A percentile compares a stretch with the other conserved stretches of the same genome.
These are phyloP conservation scores for Myripristis jacobus DNA, from an alignment of 2,797 vertebrate species.

Conservation along the genomic window DNA sequence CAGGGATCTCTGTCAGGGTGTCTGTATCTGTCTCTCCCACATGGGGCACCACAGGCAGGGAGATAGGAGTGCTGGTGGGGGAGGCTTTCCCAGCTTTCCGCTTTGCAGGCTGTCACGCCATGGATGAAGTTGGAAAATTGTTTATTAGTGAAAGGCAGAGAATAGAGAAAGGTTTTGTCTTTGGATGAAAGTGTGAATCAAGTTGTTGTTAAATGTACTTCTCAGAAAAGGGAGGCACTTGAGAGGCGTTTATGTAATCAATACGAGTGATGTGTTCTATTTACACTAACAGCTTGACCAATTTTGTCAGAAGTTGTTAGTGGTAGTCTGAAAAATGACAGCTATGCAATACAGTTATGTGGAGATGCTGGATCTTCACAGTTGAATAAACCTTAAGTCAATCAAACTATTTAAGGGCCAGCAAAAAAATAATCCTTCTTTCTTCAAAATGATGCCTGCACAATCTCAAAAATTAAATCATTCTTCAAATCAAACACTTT, in stretches of 20 bases:
- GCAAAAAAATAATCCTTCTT: background rate
- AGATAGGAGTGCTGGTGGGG: slow-evolving; percentile 70
- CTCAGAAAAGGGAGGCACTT: slow-evolving; percentile 9
- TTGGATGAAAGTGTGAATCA: slow-evolving; percentile 37
- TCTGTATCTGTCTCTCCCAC: slow-evolving; percentile 85
- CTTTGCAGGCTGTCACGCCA: slow-evolving; percentile 80
- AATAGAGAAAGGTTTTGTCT: slow-evolving; percentile 22
- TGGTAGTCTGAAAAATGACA: slow-evolving; percentile 8
- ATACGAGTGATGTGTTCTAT: slow-evolving; percentile 26
- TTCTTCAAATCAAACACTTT: slow-evolving; percentile 25
- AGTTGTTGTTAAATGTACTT: slow-evolving; percentile 4
- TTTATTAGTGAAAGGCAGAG: slow-evolving; percentile 55
- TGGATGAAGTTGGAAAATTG: slow-evolving; percentile 44
- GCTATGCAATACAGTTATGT: background rate
- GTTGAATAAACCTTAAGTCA: slow-evolving; percentile 9
- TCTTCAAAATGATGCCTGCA: background rate
- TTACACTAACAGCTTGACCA: slow-evolving; percentile 34
- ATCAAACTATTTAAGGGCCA: slow-evolving; percentile 15
- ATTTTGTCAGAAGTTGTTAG: slow-evolving; percentile 39
- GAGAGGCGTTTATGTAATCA: slow-evolving; percentile 50
- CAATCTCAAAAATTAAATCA: background rate
- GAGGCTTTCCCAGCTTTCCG: slow-evolving; percentile 85
- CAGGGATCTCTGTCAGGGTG: slow-evolving; percentile 77
- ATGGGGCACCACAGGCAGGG: slow-evolving; percentile 83
- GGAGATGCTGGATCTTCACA: slow-evolving; percentile 6